phyloP scores from a whole-genome alignment of 1,140 invertebrate genomes.

The Cherax quadricarinatus region DNA sequence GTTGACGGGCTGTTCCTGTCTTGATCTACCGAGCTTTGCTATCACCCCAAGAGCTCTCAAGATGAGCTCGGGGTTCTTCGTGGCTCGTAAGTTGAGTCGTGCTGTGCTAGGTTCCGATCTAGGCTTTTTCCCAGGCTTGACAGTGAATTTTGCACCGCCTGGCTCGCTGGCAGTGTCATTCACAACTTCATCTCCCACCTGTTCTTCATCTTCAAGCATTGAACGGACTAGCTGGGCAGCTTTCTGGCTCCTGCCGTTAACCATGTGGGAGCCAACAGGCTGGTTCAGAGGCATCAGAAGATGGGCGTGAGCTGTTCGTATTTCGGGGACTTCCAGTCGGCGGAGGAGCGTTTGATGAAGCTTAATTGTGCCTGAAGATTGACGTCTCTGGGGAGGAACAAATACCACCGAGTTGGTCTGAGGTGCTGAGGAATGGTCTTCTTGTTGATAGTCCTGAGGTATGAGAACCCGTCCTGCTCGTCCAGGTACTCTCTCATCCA shows the following conservation, averaged over 20 bases:
- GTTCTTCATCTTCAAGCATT: constrained; percentile 66
- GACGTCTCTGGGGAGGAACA: constrained; percentile 72
- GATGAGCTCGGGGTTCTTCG: constrained; percentile 68
- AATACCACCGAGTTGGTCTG: constrained; percentile 63
- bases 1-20: constrained; percentile 2
- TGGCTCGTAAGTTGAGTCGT: constrained; percentile 52
- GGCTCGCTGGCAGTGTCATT: constrained; percentile 72
- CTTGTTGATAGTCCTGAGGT: constrained; percentile 50
- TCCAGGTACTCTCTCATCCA: constrained; percentile 47
- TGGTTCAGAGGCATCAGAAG: constrained; percentile 73
- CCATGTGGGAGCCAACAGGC: constrained; percentile 69
- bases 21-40: constrained; percentile 48
- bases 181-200: constrained; percentile 22
- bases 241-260: constrained; percentile 65
- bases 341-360: constrained; percentile 58
- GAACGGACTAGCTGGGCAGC: constrained; percentile 66
- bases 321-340: constrained; percentile 54
- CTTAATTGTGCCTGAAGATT: constrained; percentile 57
- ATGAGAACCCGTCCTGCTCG: constrained; percentile 28
- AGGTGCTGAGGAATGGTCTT: neutral
- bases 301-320: constrained; percentile 69
- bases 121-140: constrained; percentile 62
- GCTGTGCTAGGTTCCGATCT: constrained; percentile 71
- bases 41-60: constrained; percentile 50
- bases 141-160: constrained; percentile 65